Evolutionary conservation across 2,888 invertebrate species (phyloP).

Genomic region (Eupithecia dodoneata): DNA sequence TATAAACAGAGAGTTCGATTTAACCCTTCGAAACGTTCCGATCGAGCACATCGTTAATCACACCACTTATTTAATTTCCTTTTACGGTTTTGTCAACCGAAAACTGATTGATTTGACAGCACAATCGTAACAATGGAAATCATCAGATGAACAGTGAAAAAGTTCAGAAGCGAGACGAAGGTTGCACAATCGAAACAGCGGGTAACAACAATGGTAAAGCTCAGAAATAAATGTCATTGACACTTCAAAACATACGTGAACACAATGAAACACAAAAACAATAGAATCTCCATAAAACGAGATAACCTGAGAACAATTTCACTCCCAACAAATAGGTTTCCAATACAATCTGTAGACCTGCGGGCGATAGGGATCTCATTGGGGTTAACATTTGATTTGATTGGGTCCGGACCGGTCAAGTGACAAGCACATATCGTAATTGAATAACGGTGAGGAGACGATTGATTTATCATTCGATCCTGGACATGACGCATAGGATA

Average conservation of each 20-base stretch:
- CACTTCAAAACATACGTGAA: constrained; percentile 1
- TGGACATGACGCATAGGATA: constrained; percentile 38
- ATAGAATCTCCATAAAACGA: constrained; percentile 5
- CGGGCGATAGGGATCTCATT: constrained; percentile 54
- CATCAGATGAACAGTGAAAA: background rate
- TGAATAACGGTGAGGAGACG: constrained; percentile 68
- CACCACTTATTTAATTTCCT: background rate
- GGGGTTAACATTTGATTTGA: constrained; percentile 69
- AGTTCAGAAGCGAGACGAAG: background rate
- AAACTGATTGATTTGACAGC: constrained; percentile 12
- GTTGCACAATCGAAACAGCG: background rate
- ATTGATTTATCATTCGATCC: constrained; percentile 62
- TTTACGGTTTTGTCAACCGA: constrained; percentile 1
- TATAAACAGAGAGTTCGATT: background rate
- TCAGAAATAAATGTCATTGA: background rate
- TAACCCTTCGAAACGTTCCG: background rate
- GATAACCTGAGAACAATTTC: constrained; percentile 7
- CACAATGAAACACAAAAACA: constrained; percentile 4
- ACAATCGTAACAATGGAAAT: constrained; percentile 4
- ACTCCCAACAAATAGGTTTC: constrained; percentile 3
- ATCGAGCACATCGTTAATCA: constrained; percentile 2
- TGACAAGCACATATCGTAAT: constrained; percentile 68
- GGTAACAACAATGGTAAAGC: background rate
- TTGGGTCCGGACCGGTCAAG: constrained; percentile 69
- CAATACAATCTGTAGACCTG: constrained; percentile 14